A percentile compares a stretch with the other conserved stretches of the same genome.
Evolutionary conservation across 2,888 invertebrate genomes (phyloP).

Genomic region (Eupithecia subumbrata): DNA sequence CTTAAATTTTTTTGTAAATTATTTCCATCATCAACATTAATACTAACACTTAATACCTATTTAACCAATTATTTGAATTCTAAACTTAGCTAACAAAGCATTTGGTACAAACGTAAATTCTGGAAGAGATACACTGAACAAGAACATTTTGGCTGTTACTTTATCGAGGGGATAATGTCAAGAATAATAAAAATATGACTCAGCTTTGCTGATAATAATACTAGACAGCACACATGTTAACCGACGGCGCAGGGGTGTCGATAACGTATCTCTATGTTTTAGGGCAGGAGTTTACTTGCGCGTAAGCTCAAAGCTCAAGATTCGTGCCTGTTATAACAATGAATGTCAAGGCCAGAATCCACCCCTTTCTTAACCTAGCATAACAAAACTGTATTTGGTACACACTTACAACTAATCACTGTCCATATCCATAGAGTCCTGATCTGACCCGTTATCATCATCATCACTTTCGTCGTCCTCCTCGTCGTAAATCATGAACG

Average conservation of each 20-base stretch:
- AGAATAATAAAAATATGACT: neutral
- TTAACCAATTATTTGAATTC: neutral
- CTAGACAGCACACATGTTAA: neutral
- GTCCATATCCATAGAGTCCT: conserved; percentile 51
- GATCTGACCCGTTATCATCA: conserved; percentile 47
- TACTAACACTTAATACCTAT: neutral
- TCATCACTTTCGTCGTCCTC: conserved; percentile 48
- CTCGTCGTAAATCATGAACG: conserved; percentile 46
- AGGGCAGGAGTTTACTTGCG: neutral
- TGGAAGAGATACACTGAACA: neutral
- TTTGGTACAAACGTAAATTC: conserved; percentile 20
- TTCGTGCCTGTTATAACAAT: neutral
- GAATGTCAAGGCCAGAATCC: neutral
- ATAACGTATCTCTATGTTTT: neutral
- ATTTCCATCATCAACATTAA: conserved; percentile 3
- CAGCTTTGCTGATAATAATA: conserved; percentile 13
- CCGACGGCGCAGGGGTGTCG: neutral
- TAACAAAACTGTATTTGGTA: conserved; percentile 17
- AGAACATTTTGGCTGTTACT: neutral
- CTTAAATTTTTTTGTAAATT: conserved; percentile 21
- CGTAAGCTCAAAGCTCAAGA: conserved; percentile 1
- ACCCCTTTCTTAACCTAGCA: neutral
- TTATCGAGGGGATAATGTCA: neutral
- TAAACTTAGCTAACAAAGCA: conserved; percentile 25
- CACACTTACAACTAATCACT: conserved; percentile 41